Base-by-base conservation (phyloP, 1,140 invertebrate genomes). In the Drosophila tropicalis region DNA sequence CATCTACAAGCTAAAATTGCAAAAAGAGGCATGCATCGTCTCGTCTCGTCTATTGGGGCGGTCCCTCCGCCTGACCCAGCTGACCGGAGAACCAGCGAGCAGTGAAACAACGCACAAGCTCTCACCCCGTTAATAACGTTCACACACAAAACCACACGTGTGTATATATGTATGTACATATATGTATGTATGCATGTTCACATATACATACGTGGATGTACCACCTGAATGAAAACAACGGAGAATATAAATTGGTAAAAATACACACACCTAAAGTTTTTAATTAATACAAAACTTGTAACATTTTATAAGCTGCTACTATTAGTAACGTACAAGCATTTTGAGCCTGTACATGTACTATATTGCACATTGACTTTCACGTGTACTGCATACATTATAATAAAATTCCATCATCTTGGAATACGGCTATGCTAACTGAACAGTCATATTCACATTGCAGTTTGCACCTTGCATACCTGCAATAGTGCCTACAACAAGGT, bases 251-350 rank as follows among this genome's bases (percentile, higher is more conserved):
- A 72, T 71, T 67, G 77, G 77, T 61, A 76, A 65, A 79, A 80
- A 72, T 79, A 71, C 62, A 70, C 44, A 72, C 55, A 58, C 72
- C 69, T 62, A 34, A 90, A 90, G 83, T 90, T 90, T 90, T 90
- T 90, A 90, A 90, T 90, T 90, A 90, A 90, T 90, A 84, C 87
- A 90, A 81, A 90, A 90, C 82, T 87, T 90, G 87, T 84, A 74
- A 90, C 89, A 90, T 90, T 90, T 90, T 86, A 90, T 90, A 90
- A 90, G 87, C 80, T 74, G 73, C 72, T 76, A 70, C 85, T 78
- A 73, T 86, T 82, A 79, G 81, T 65, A 73, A 63, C 44, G 70
- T 22, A 58, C 58, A 41, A 65, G 15, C 70, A 66, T 76, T 75
- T 74, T 74, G 63, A 74, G 69, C 19, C 13, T 41, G 60, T 58